Evolutionary conservation across 2,113 vertebrate species (phyloP), one percentile per base, ranked within the genome.

Genomic region (Aegithalos caudatus): DNA sequence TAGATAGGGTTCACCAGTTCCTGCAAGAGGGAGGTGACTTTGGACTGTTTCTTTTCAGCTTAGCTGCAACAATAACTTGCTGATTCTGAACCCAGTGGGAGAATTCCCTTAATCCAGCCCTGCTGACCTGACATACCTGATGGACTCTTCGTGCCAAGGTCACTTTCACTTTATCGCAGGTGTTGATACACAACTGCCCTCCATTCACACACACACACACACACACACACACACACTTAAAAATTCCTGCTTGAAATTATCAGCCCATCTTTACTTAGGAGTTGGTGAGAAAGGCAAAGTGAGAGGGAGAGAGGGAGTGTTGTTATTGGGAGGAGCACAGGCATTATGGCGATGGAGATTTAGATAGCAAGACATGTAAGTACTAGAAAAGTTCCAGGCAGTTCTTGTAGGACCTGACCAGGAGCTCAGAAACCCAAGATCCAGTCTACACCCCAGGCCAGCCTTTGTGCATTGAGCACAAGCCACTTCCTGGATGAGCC

Each of bases 311-410:
- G 79, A 92, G 45, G 69, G 84, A 90, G 33, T 90, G 82, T 76
- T 88, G 23, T 87, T 92, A 85, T 1, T 92, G 78, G 74, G 94
- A 91, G 79, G 71, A 94, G 62, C 35, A 60, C 50, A 66, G 60
- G 64, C 78, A 47, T 88, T 57, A 62, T 11, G 14, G 62, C 77
- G 93, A 91, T 94, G 85, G 50, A 0, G 74, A 89, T 85, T 70
- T 90, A 93, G 90, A 95, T 88, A 94, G 85, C 3, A 29, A 94
- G 81, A 86, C 92, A 60, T 90, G 87, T 85, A 91, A 64, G 17
- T 58, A 94, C 92, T 87, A 88, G 94, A 94, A 95, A 69, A 69
- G 81, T 89, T 92, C 85, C 81, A 93, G 81, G 40, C 45, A 54
- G 48, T 24, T 90, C 58, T 62, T 67, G 50, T 61, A 61, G 54